Evolutionary conservation across 2,113 vertebrate genomes (phyloP).

Genomic region (Lethenteron reissneri): DNA sequence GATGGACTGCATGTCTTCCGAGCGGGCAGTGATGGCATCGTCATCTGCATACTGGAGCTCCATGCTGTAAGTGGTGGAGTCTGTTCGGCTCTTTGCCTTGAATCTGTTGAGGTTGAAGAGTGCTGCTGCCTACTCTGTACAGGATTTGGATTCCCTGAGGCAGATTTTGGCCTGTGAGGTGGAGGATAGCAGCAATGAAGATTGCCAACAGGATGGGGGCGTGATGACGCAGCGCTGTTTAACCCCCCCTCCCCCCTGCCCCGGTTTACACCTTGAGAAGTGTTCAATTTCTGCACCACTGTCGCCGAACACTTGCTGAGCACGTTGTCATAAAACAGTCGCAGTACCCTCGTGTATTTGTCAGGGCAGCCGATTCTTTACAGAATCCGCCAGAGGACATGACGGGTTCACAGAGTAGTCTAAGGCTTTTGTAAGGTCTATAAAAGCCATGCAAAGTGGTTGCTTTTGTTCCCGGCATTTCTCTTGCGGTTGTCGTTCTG

Average conservation of each 20-base stretch:
- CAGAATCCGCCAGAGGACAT: no score
- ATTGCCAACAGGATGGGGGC: background rate
- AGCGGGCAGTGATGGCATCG: background rate
- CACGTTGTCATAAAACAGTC: no score
- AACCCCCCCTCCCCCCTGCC: background rate
- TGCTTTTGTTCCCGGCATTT: background rate
- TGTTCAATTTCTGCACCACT: no score
- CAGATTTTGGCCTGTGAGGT: slow-evolving; percentile 6
- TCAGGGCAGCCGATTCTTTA: background rate
- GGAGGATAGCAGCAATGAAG: slow-evolving; percentile 8
- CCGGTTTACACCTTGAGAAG: no score
- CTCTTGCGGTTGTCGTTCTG: background rate
- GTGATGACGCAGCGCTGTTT: background rate
- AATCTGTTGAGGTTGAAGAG: slow-evolving; percentile 6
- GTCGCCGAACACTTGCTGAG: no score
- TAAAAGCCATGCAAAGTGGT: background rate
- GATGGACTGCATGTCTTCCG: no score
- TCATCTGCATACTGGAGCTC: background rate
- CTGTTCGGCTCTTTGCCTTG: no score
- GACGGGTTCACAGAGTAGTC: background rate
- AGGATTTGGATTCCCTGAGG: slow-evolving; percentile 4
- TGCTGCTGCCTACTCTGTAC: slow-evolving; percentile 1
- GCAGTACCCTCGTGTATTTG: background rate
- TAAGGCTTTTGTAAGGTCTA: background rate
- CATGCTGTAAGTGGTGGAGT: background rate